Base-by-base conservation (phyloP, 2,888 invertebrate genomes). In the Deilephila elpenor region DNA sequence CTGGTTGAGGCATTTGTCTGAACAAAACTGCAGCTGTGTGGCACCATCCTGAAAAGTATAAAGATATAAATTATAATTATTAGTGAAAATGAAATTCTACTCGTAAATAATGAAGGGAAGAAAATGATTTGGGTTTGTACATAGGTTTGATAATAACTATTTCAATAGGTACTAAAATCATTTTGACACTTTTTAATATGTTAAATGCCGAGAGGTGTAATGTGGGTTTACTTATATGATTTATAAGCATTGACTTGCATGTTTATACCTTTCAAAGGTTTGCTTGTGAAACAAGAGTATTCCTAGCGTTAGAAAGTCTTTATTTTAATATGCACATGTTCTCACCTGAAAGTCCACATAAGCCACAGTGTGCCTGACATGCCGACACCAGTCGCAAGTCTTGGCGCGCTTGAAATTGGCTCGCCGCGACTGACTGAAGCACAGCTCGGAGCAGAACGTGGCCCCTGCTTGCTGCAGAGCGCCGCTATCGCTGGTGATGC, bases 351-450 rank as follows among this genome's bases (percentile, higher is more conserved):
- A 98, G 91, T 98, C 98, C 25, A 98, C 98, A 87, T 98, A 98
- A 79, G 97, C 98, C 71, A 98, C 97, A 0, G 98, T 98, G 85
- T 98, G 98, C 44, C 98, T 95, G 5, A 98, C 97, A 85, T 98
- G 98, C 75, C 98, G 96, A 90, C 98, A 98, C 98, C 98, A 98
- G 89, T 98, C 98, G 88, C 98, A 98, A 5, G 98, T 97, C 92
- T 98, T 98, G 78, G 98, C 98, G 79, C 97, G 96, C 92, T 98
- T 98, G 91, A 98, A 98, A 80, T 97, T 98, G 1, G 98, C 98
- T 32, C 98, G 95, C 62, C 98, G 95, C 60, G 98, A 98, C 86
- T 98, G 98, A 17, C 98, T 97, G 92, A 98, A 98, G 89, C 98
- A 98, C 59, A 98, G 95, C 91, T 98, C 98, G 0, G 98, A 98